Evolutionary conservation across 2,113 vertebrate species (phyloP).

Genomic region (Hippopotamus amphibius): DNA sequence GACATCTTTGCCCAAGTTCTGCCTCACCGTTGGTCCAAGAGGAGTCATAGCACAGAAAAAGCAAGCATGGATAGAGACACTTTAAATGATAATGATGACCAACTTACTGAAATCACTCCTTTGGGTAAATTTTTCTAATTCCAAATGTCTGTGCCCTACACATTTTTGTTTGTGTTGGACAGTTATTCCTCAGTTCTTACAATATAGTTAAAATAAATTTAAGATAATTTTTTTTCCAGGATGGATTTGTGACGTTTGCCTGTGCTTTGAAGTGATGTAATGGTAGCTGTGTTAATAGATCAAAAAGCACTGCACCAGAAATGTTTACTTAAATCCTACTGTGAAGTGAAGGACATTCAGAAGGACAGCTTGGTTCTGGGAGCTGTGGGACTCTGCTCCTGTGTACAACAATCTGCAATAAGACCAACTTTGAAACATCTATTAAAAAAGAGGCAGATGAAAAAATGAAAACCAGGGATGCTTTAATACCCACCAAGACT

Average conservation of each 20-base stretch:
- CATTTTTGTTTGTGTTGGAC: background rate
- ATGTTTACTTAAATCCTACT: background rate
- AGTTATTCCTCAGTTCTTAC: background rate
- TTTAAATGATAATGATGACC: background rate
- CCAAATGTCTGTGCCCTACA: background rate
- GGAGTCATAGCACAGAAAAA: background rate
- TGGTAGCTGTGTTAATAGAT: slow-evolving; percentile 7
- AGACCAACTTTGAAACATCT: background rate
- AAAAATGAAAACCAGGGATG: background rate
- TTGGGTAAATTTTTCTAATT: background rate
- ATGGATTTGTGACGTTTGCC: background rate
- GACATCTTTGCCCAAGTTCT: background rate
- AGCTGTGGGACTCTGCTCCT: background rate
- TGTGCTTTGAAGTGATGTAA: slow-evolving; percentile 2
- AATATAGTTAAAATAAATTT: slow-evolving; percentile 13
- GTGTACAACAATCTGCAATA: background rate
- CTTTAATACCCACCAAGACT: background rate
- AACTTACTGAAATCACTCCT: background rate
- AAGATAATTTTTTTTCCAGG: background rate
- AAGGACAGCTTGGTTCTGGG: background rate
- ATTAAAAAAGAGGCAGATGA: slow-evolving; percentile 16
- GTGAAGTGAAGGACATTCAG: background rate
- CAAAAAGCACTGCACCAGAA: background rate
- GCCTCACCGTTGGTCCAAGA: slow-evolving; percentile 25
- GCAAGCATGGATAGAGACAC: background rate